Evolutionary conservation across 2,113 vertebrate species (phyloP).

Genomic region (Gyps fulvus): DNA sequence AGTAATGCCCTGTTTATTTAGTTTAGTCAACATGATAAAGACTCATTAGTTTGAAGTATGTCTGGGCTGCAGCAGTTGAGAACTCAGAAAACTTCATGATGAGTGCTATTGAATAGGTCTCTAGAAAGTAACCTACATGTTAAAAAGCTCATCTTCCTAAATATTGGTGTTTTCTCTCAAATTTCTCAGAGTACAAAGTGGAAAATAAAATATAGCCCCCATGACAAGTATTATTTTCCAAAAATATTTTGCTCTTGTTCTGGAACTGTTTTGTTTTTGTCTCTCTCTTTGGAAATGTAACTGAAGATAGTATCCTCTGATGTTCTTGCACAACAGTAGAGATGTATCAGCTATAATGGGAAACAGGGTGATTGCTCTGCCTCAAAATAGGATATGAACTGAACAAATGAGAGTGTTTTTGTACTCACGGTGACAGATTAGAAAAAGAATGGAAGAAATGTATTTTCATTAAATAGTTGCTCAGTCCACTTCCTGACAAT

Average conservation of each 20-base stretch:
- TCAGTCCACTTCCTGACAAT: neutral
- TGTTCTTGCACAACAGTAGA: neutral
- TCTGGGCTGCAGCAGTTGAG: neutral
- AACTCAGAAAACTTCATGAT: neutral
- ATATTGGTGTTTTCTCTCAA: neutral
- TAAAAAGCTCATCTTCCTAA: neutral
- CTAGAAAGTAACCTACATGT: neutral
- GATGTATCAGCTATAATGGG: neutral
- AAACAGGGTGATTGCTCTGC: neutral
- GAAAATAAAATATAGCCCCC: neutral
- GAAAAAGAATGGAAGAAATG: neutral
- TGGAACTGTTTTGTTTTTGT: neutral
- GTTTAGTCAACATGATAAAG: neutral
- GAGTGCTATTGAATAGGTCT: neutral
- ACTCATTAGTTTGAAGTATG: neutral
- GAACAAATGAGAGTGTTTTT: neutral
- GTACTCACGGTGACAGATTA: neutral
- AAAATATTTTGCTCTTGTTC: neutral
- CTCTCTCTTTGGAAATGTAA: neutral
- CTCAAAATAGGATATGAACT: neutral
- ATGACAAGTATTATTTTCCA: neutral
- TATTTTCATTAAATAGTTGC: neutral
- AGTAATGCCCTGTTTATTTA: neutral
- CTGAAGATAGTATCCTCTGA: neutral
- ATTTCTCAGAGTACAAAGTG: neutral